Evolutionary conservation across 2,888 invertebrate genomes (phyloP).

Genomic region (Cheilosia urbana): DNA sequence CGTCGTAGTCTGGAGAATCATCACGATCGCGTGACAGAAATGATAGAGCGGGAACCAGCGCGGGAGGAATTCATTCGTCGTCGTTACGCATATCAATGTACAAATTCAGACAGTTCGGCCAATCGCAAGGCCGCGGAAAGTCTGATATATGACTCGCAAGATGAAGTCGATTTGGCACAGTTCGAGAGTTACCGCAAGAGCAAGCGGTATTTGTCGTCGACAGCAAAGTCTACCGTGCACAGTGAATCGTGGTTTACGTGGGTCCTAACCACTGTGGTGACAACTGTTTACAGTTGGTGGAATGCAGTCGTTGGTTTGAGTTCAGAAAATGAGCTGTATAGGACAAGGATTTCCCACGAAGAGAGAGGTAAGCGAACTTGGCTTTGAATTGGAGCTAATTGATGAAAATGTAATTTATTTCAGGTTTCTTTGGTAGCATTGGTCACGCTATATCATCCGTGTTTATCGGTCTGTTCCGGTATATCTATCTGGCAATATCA

Average conservation of each 20-base stretch:
- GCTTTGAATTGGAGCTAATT: background rate
- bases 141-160: slow-evolving; percentile 82
- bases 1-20: slow-evolving; percentile 88
- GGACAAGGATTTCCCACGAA: slow-evolving; percentile 76
- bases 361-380: slow-evolving; percentile 76
- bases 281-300: slow-evolving; percentile 78
- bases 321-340: slow-evolving; percentile 76
- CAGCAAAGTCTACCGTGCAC: slow-evolving; percentile 32
- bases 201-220: slow-evolving; percentile 49
- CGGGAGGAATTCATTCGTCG: slow-evolving; percentile 82
- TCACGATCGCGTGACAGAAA: slow-evolving; percentile 84
- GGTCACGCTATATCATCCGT: slow-evolving; percentile 77
- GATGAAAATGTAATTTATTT: background rate
- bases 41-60: slow-evolving; percentile 81
- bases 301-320: slow-evolving; percentile 71
- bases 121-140: slow-evolving; percentile 75
- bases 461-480: slow-evolving; percentile 78
- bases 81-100: slow-evolving; percentile 78
- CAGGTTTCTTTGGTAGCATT: slow-evolving; percentile 78
- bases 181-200: slow-evolving; percentile 77
- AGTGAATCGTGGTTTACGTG: slow-evolving; percentile 79
- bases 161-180: slow-evolving; percentile 81
- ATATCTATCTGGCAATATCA: slow-evolving; percentile 81
- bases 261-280: slow-evolving; percentile 79
- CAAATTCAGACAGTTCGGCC: slow-evolving; percentile 22